Evolutionary conservation across 2,888 invertebrate genomes (phyloP).

Genomic region (Frankliniella intonsa): DNA sequence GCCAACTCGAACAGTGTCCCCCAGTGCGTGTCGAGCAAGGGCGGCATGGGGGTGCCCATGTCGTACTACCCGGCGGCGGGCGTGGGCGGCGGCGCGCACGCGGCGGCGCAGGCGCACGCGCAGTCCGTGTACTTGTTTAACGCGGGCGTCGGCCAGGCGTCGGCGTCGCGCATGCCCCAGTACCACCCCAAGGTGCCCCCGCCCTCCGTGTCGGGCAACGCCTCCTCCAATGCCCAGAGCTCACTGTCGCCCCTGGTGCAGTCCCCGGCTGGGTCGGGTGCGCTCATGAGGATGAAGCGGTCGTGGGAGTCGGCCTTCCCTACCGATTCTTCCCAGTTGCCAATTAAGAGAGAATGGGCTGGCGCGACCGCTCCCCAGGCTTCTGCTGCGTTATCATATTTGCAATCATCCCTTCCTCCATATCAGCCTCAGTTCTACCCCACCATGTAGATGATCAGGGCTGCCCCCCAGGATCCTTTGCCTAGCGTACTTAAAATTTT

Average conservation of each 20-base stretch:
- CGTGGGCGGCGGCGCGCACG: not conserved
- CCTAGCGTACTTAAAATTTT: conserved; percentile 15
- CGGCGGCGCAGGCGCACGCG: not conserved
- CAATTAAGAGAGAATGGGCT: not conserved
- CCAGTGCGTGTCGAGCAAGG: conserved; percentile 18
- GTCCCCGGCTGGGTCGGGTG: conserved; percentile 33
- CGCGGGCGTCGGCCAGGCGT: not conserved
- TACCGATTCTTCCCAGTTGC: conserved; percentile 29
- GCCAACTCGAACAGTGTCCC: conserved; percentile 16
- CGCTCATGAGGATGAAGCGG: conserved; percentile 53
- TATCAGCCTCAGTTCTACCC: conserved; percentile 36
- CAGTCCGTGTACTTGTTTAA: conserved; percentile 8
- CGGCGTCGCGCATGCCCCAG: conserved; percentile 37
- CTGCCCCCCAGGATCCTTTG: not conserved
- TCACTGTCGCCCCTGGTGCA: conserved; percentile 36
- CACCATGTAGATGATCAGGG: conserved; percentile 28
- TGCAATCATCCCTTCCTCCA: conserved; percentile 35
- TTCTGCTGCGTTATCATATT: conserved; percentile 38
- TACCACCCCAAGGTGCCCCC: conserved; percentile 32
- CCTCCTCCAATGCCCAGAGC: conserved; percentile 39
- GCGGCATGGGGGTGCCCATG: not conserved
- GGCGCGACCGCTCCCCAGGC: conserved; percentile 37
- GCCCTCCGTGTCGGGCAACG: conserved; percentile 44
- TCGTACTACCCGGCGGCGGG: not conserved
- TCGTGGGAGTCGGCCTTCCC: conserved; percentile 69